phyloP scores from a whole-genome alignment of 2,888 invertebrate genomes.

The Trilocha varians region DNA sequence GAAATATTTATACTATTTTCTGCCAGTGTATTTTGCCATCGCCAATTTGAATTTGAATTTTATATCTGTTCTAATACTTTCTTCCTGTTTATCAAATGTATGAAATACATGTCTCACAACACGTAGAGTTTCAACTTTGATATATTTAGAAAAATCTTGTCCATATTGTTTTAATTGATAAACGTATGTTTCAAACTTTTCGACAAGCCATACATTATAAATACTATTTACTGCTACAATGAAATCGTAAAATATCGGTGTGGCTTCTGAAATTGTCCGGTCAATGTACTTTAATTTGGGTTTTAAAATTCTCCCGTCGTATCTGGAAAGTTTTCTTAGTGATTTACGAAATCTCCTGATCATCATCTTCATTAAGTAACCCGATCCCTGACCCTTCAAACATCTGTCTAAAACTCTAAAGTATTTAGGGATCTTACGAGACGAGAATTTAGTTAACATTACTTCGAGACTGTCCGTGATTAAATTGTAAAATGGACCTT shows the following conservation, averaged over 20 bases:
- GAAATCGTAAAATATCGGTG: slow-evolving; percentile 27
- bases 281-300: slow-evolving; percentile 26
- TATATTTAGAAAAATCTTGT: slow-evolving; percentile 16
- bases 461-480: slow-evolving; percentile 34
- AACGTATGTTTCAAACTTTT: slow-evolving; percentile 41
- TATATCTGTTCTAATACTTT: slow-evolving; percentile 22
- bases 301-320: slow-evolving; percentile 23
- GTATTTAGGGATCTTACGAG: slow-evolving; percentile 24
- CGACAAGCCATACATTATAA: slow-evolving; percentile 23
- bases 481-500: slow-evolving; percentile 40
- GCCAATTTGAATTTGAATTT: slow-evolving; percentile 33
- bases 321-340: slow-evolving; percentile 24
- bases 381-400: slow-evolving; percentile 25
- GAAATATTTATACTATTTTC: slow-evolving; percentile 14
- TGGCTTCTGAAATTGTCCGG: slow-evolving; percentile 21
- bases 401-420: slow-evolving; percentile 28
- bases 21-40: slow-evolving; percentile 34
- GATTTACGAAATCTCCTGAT: slow-evolving; percentile 26
- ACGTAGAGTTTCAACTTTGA: slow-evolving; percentile 27
- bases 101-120: slow-evolving; percentile 32
- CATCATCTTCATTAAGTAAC: slow-evolving; percentile 24
- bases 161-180: slow-evolving; percentile 35
- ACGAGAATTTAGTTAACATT: slow-evolving; percentile 25
- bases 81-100: slow-evolving; percentile 22
- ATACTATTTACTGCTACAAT: slow-evolving; percentile 36